Evolutionary conservation across 2,888 invertebrate species (phyloP).

Genomic region (Aleiodes leptofemur): DNA sequence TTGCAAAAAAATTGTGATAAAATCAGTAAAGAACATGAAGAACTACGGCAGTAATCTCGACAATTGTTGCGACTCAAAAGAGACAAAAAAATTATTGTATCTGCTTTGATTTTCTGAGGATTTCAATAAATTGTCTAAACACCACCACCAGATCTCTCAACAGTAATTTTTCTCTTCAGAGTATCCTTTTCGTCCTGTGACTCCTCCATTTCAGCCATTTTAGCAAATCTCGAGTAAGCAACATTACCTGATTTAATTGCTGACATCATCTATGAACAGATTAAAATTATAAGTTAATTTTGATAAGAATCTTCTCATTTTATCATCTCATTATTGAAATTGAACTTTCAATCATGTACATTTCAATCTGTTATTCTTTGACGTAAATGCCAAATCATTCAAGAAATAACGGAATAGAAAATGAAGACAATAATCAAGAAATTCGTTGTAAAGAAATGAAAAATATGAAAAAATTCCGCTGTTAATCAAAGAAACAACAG

Average conservation of each 20-base stretch:
- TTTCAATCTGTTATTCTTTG: no score
- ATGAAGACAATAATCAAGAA: not conserved
- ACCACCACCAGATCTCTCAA: slow-evolving; percentile 97
- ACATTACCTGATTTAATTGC: slow-evolving; percentile 98
- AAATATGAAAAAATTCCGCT: slow-evolving; percentile 15
- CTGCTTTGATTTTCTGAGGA: not conserved
- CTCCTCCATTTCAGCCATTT: slow-evolving; percentile 94
- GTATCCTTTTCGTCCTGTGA: slow-evolving; percentile 86
- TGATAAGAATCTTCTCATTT: no score
- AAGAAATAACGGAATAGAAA: no score
- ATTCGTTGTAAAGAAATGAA: not conserved
- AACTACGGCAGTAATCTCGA: no score
- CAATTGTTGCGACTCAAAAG: no score
- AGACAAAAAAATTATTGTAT: no score
- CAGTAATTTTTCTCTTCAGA: slow-evolving; percentile 86
- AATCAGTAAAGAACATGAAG: not conserved
- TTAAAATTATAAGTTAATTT: no score
- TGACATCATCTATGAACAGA: slow-evolving; percentile 89
- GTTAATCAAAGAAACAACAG: slow-evolving; percentile 71
- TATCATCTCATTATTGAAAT: no score
- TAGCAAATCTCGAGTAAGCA: slow-evolving; percentile 95
- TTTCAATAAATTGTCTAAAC: slow-evolving; percentile 78
- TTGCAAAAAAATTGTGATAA: slow-evolving; percentile 43
- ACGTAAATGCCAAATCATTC: no score
- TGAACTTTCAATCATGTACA: no score